These are phyloP conservation scores for Eucera pruinosa DNA, from an alignment of 2,888 invertebrate genomes.

Conservation along the genomic window DNA sequence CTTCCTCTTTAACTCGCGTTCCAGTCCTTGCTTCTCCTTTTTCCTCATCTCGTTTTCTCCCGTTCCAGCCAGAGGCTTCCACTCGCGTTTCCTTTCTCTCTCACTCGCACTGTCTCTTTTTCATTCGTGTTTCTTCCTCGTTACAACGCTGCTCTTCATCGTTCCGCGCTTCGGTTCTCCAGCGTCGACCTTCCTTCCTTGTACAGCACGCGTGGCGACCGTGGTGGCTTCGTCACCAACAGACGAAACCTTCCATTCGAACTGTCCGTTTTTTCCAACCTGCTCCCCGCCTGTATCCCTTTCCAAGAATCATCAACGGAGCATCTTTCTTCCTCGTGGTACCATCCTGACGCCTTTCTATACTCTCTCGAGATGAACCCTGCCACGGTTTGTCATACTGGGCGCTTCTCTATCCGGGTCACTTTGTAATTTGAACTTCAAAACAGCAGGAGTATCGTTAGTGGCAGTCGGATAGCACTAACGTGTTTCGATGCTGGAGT, in stretches of 20 bases:
- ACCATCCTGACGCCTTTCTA: not conserved
- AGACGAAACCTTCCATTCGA: conserved; percentile 9
- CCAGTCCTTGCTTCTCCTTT: conserved; percentile 37
- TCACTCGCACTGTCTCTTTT: conserved; percentile 12
- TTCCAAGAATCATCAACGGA: not conserved
- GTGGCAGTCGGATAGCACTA: not conserved
- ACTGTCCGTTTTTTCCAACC: conserved; percentile 15
- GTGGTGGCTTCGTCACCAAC: conserved; percentile 20
- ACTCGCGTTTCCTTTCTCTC: conserved; percentile 3
- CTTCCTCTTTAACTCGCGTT: conserved; percentile 1
- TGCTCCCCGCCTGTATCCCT: conserved; percentile 12
- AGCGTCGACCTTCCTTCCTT: conserved; percentile 29
- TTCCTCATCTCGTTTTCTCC: conserved; percentile 44
- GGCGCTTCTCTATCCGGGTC: conserved; percentile 21
- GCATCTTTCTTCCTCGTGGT: conserved; percentile 6
- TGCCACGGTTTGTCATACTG: not conserved
- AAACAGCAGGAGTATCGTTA: not conserved
- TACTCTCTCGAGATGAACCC: conserved; percentile 9
- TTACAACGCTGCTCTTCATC: conserved; percentile 3
- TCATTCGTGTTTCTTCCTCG: conserved; percentile 11
- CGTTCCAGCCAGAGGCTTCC: conserved; percentile 10
- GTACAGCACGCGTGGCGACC: conserved; percentile 5
- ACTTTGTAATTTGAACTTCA: conserved; percentile 20
- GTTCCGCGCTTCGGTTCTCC: conserved; percentile 27
- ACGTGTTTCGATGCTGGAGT: not conserved